phyloP scores from a whole-genome alignment of 2,113 vertebrate species.

The Poeciliopsis retropinna region DNA sequence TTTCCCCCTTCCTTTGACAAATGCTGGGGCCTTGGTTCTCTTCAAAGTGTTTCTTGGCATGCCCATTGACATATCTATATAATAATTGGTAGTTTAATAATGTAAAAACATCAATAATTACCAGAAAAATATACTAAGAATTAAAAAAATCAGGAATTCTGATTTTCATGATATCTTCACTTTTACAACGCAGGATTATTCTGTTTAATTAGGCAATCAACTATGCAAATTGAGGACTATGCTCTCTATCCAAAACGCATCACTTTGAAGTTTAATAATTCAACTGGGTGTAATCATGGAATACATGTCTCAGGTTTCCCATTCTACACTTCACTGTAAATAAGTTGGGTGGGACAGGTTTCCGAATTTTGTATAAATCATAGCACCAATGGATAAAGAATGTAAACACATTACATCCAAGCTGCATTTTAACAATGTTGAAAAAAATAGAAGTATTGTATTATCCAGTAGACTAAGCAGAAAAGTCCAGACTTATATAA shows the following conservation, averaged over 20 bases:
- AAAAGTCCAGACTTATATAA: too few relatives aligned
- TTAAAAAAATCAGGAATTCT: neutral
- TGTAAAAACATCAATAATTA: conserved; percentile 3
- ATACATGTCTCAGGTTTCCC: neutral
- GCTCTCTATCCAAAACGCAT: neutral
- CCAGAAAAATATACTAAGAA: neutral
- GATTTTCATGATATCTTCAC: too few relatives aligned
- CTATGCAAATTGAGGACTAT: neutral
- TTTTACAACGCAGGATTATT: too few relatives aligned
- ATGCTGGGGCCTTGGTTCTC: conserved; percentile 83
- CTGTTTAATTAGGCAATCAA: neutral
- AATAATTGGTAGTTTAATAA: neutral
- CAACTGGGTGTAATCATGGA: too few relatives aligned
- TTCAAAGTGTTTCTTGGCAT: conserved; percentile 99
- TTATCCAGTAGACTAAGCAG: too few relatives aligned
- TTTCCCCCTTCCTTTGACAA: conserved; percentile 89
- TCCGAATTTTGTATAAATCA: neutral
- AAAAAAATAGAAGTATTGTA: neutral
- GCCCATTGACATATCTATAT: conserved; percentile 94
- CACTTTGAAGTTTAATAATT: neutral
- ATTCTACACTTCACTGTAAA: neutral
- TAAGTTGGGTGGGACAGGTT: neutral
- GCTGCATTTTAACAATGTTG: neutral
- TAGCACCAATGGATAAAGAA: neutral
- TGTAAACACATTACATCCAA: neutral